A percentile compares a stretch with the other conserved stretches of the same genome.
phyloP scores from a whole-genome alignment of 2,113 vertebrate genomes.

The Ceyx melanurus region DNA sequence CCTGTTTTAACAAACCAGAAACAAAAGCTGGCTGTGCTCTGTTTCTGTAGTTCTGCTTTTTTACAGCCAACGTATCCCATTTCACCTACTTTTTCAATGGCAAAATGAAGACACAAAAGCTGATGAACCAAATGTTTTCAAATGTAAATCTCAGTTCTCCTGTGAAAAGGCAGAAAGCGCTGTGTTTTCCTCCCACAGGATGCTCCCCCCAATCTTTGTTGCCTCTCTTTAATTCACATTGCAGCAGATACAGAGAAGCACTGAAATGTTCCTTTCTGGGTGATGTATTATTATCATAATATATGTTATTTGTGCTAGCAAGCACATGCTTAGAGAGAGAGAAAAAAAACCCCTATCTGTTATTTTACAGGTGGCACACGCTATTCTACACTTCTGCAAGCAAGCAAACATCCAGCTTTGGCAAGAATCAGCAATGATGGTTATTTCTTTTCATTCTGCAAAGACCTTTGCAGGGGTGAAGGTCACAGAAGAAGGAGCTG shows the following conservation, averaged over 20 bases:
- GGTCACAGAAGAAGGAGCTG: not conserved
- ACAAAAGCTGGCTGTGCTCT: not conserved
- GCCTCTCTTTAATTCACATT: not conserved
- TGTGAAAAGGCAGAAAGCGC: not conserved
- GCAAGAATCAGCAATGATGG: not conserved
- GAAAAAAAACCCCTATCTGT: not conserved
- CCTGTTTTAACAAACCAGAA: constrained; percentile 15
- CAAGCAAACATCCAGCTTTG: not conserved
- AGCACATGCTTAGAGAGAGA: not conserved
- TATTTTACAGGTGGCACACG: constrained; percentile 2
- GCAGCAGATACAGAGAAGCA: not conserved
- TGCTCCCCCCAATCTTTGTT: not conserved
- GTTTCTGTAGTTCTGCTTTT: not conserved
- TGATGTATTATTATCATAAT: not conserved
- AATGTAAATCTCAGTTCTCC: constrained; percentile 16
- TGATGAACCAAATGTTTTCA: constrained; percentile 29
- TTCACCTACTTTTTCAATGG: constrained; percentile 32
- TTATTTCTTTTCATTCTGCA: not conserved
- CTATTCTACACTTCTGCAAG: not conserved
- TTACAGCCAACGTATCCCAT: constrained; percentile 26
- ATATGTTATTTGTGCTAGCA: not conserved
- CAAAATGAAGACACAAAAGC: constrained; percentile 45
- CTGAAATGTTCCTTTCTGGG: not conserved
- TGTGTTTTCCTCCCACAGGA: not conserved
- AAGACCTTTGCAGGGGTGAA: not conserved